Base-by-base conservation (phyloP, 2,888 invertebrate genomes). In the Netelia melanura region DNA sequence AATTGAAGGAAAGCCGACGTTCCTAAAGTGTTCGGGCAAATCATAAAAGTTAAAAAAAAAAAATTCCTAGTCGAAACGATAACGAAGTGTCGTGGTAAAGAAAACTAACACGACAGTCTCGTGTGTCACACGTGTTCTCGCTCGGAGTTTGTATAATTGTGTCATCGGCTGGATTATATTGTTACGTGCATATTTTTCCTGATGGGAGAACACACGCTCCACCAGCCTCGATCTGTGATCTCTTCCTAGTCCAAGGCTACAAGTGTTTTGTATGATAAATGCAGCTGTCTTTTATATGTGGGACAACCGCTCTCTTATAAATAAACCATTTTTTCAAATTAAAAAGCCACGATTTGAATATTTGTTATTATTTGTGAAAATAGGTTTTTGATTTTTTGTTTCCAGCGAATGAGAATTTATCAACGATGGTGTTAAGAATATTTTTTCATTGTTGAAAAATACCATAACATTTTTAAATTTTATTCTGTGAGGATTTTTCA, bases 171-270 rank as follows among this genome's bases (percentile, higher is more conserved):
- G 25, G 43, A 43, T 58, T 58, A 67, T 58, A 56, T 11, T 21
- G 52, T 70, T 70, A 70, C 70, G 70, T 70, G 56, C 38, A 10
- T 58, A 58, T 58, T 77, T 67, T 77, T n/a, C 30, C 56, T 56
- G 76, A 67, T 67, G 67, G 67, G 76, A 77, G 67, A 67, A 58
- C 58, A 58, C 65, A 67, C 43, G 56, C 21, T 17, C 3, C 64
- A 21, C 64, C 43, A 38, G 54, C 54, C 65, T 76, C 52, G 2
- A 56, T 56, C 9, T 54, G 38, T 52, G 70, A 14, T 76, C 43
- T 65, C 43, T 65, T 38, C 54, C 65, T 65, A 38, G 67, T 58
- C 23, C 56, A 67, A 77, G 76, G 65, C 65, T 54, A 17, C 54
- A 25, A 54, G 25, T 6, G 23, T 5, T 30, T 5, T 5, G 30